Base-by-base conservation (phyloP, 2,888 invertebrate species). In the Rhagium mordax region DNA sequence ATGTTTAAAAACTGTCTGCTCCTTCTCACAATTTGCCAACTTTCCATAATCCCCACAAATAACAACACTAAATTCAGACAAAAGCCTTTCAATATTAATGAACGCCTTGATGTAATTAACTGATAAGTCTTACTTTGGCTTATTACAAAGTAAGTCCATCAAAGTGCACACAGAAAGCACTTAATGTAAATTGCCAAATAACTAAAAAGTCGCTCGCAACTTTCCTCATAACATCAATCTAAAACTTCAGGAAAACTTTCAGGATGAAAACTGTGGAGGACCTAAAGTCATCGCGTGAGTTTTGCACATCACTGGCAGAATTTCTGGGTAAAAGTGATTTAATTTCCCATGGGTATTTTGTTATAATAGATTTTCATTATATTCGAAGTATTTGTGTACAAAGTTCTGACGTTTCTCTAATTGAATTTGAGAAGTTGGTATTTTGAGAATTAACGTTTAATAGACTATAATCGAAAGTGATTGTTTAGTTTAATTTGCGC, bases 141-240 rank as follows among this genome's bases (percentile, higher is more conserved):
- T 75, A 77, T 77, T 79, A 76, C 72, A 64, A 65, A 67, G 64
- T 71, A 81, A 80, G 83, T 80, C 80, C 82, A 81, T 82, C 81
- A 67, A 67, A 67, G 57, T 57, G 29, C 67, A 79, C 72, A 78
- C 76, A 75, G 76, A 79, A 80, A 81, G 82, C 83, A 82, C 83
- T 82, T 81, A 81, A 83, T 82, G 82, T 83, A 82, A 82, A 83
- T 81, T 82, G 81, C 82, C 81, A 80, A 83, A 82, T 82, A 81
- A 81, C 81, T 81, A 82, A 82, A 82, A 83, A 83, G 81, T 83
- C 82, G 79, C 79, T 71, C 68, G 75, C 75, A 82, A 82, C 81
- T 82, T 83, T 82, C 75, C 82, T 81, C 81, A 81, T 81, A 82
- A 83, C 81, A 82, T 83, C 82, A 83, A 83, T 83, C 82, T 82